A percentile compares a stretch with the other conserved stretches of the same genome.
Conservation (phyloP, 2,888 invertebrate species). For the Congeria kusceri region DNA sequence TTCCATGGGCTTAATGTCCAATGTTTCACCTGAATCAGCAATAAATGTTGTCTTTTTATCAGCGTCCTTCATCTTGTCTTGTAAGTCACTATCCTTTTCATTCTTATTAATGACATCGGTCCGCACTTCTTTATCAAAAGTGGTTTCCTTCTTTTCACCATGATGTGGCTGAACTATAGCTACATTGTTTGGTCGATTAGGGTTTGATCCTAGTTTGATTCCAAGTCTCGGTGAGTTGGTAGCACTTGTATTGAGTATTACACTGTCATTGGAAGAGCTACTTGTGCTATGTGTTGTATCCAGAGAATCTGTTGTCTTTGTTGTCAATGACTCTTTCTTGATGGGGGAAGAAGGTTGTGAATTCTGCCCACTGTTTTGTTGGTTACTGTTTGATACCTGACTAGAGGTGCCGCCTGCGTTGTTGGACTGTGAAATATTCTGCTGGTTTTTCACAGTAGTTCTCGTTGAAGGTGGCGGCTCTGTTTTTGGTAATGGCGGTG, state of each 20-base stretch:
- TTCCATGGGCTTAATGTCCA: constrained; percentile 95
- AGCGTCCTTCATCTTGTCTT: constrained; percentile 71
- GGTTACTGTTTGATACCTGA: constrained; percentile 42
- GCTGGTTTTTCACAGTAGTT: constrained; percentile 55
- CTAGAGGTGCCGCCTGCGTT: constrained; percentile 31
- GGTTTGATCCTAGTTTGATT: constrained; percentile 76
- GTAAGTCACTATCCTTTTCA: constrained; percentile 47
- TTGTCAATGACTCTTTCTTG: constrained; percentile 64
- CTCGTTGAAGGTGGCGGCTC: constrained; percentile 68
- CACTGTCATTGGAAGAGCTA: constrained; percentile 82
- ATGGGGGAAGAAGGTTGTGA: constrained; percentile 48
- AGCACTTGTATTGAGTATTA: constrained; percentile 76
- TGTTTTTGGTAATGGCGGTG: constrained; percentile 69
- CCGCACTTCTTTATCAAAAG: constrained; percentile 81
- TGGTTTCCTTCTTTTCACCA: constrained; percentile 83
- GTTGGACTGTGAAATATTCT: constrained; percentile 32
- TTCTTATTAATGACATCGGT: constrained; percentile 78
- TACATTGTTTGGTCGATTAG: constrained; percentile 77
- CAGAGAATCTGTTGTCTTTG: constrained; percentile 59
- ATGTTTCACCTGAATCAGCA: constrained; percentile 87
- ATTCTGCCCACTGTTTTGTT: constrained; percentile 6
- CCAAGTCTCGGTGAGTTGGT: constrained; percentile 79
- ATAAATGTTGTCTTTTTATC: constrained; percentile 87
- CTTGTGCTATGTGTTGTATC: constrained; percentile 67
- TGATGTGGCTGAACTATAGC: constrained; percentile 80